Evolutionary conservation across 2,888 invertebrate genomes (phyloP), one percentile per base, ranked within the genome.

Genomic region (Oasisia sp.): DNA sequence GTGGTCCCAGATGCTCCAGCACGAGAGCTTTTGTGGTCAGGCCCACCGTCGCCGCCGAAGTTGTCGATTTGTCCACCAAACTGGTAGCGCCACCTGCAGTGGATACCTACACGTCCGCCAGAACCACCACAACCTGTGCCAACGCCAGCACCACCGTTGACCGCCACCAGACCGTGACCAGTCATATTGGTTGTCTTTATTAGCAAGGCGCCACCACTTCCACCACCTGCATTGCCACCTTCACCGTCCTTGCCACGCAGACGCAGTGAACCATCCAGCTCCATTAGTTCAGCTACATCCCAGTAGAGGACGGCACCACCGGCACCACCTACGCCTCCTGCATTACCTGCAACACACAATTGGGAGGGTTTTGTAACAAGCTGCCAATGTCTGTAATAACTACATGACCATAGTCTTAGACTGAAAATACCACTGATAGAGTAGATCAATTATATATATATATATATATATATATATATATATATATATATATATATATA

Each of bases 1-100:
- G 95, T 95, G 1, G 95, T 95, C 8, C 95, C 95, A 12, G 95
- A 94, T 11, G 95, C 95, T 32, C 95, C 95, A 27, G 74, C 74
- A 74, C 27, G 74, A 74, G 74, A 27, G 74, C 74, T 74, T 74
- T 14, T 74, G 58, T 94, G 91, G 50, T 44, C 90, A 27, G 9
- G 50, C 38, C 91, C 92, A 14, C 95, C 94, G 92, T 94, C 92
- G 32, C 95, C 95, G 38, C 95, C 95, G 93, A 93, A 94, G 93
- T 95, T 95, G 50, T 94, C 93, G 92, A 93, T 94, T 91, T 92
- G 44, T 32, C 95, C 95, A 89, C 95, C 95, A 93, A 94, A 95
- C 12, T 94, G 93, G 93, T 95, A 95, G 14, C 95, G 92, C 93
- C 93, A 94, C 27, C 94, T 92, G 93, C 95, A 95, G 90, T 94